Evolutionary conservation across 2,888 invertebrate species (phyloP), one percentile per base, ranked within the genome.

Genomic region (Pogonocherus hispidulus): DNA sequence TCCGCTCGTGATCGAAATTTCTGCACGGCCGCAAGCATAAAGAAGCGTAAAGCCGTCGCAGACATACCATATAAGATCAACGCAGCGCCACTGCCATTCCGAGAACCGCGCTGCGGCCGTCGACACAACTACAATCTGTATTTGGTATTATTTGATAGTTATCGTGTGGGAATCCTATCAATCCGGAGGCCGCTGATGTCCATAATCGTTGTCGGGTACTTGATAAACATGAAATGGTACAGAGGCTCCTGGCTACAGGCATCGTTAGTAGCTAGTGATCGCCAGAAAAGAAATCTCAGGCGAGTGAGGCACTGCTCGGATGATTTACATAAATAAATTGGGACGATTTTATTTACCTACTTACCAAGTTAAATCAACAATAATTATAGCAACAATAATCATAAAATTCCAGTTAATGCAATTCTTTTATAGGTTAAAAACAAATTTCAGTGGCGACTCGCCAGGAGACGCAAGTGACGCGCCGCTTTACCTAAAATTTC

Each of bases 91-190:
- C 71, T 64, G 71, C 75, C 76, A 71, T 83, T 81, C 81, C 71
- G 70, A 81, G 82, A 82, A 80, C 72, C 68, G 74, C 14, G 49
- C 70, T 47, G 62, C 67, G 66, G 70, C 74, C 65, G 70, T 76
- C 71, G 18, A 49, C 51, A 51, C 60, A 62, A 37, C 60, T 63
- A 69, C 77, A 71, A 79, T 79, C 81, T 83, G 78, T 84, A 84
- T 83, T 84, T 84, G 84, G 84, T 81, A 80, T 82, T 82, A 82
- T 82, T 81, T 78, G 84, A 83, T 84, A 80, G 81, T 80, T 81
- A 84, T 84, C 84, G 81, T 83, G 83, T 84, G 84, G 82, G 83
- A 84, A 83, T 79, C 77, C 78, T 77, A 82, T 81, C 81, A 80
- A 72, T 72, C 72, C 63, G 66, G 55, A 68, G 70, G 66, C 64